phyloP scores from a whole-genome alignment of 2,113 vertebrate genomes.

The Trichomycterus rosablanca region DNA sequence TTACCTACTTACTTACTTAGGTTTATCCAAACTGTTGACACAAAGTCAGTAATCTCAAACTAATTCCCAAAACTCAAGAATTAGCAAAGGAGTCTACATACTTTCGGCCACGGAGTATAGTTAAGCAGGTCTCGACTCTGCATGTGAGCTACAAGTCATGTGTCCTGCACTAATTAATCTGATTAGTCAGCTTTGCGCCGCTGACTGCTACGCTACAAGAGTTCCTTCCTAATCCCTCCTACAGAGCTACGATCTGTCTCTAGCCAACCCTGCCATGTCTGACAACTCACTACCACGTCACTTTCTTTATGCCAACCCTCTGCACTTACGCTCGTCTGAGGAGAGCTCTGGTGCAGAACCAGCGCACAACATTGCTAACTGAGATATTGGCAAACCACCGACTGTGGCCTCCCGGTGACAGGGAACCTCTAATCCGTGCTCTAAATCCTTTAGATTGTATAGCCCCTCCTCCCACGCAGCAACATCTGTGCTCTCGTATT shows the following conservation, averaged over 20 bases:
- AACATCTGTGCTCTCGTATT: conserved; percentile 15
- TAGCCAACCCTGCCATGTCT: conserved; percentile 9
- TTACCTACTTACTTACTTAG: no score
- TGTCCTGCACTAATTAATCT: conserved; percentile 44
- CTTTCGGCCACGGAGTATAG: no score
- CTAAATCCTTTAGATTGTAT: conserved; percentile 1
- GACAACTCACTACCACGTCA: conserved; percentile 14
- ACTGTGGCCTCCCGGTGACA: conserved; percentile 1
- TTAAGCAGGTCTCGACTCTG: not conserved
- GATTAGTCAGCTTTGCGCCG: conserved; percentile 36
- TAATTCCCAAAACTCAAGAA: no score
- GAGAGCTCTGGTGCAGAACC: not conserved
- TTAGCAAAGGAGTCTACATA: no score
- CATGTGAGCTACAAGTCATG: conserved; percentile 32
- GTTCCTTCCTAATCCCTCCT: conserved; percentile 1
- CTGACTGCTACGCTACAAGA: not conserved
- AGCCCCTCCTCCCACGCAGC: conserved; percentile 22
- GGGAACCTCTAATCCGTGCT: conserved; percentile 31
- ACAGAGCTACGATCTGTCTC: conserved; percentile 12
- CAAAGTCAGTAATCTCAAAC: no score
- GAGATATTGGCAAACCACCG: conserved; percentile 12
- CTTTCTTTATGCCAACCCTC: not conserved
- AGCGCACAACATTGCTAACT: conserved; percentile 5
- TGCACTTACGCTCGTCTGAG: not conserved
- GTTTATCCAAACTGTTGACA: no score